These are phyloP conservation scores for Stichopus chloronotus DNA, from an alignment of 35 echinoderm and acorn worm species.

Conservation along the genomic window DNA sequence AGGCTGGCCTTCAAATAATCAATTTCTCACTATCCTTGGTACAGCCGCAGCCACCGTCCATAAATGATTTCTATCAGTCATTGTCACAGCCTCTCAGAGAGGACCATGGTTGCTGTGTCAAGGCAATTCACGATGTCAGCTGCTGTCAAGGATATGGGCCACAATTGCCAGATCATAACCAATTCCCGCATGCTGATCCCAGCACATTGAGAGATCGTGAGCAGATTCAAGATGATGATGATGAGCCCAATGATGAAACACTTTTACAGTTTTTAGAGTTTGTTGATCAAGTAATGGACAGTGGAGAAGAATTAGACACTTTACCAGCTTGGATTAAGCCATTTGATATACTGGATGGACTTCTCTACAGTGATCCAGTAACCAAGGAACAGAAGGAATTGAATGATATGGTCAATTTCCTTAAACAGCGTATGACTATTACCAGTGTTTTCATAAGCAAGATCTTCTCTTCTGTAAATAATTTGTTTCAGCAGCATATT, in stretches of 20 bases:
- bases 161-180: no score
- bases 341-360: neutral
- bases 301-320: neutral
- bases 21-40: neutral
- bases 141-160: no score
- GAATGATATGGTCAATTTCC: neutral
- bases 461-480: neutral
- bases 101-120: neutral
- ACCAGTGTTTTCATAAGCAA: neutral
- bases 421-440: neutral
- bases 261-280: neutral
- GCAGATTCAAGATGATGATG: no score
- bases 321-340: neutral
- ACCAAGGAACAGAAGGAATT: conserved; percentile 17
- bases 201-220: no score
- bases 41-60: neutral
- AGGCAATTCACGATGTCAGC: neutral
- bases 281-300: neutral
- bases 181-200: no score
- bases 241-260: neutral
- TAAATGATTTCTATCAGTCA: neutral
- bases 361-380: neutral
- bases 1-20: neutral
- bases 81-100: neutral
- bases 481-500: neutral